Evolutionary conservation across 2,888 invertebrate genomes (phyloP).

Genomic region (Epinotia nisella): DNA sequence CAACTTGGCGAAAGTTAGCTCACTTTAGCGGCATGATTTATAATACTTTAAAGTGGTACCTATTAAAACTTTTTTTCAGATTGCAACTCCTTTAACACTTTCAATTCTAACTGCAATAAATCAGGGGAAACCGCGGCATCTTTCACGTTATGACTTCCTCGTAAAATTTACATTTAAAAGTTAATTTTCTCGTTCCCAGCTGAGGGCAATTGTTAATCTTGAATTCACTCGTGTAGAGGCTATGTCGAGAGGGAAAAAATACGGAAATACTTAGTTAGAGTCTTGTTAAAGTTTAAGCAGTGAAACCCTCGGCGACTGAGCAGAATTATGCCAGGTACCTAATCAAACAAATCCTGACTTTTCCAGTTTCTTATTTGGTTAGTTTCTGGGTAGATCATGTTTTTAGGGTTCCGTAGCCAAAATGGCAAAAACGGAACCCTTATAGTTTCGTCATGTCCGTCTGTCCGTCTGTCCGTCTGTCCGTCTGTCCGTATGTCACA

Average conservation of each 20-base stretch:
- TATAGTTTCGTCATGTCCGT: too few species aligned
- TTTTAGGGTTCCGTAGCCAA: too few species aligned
- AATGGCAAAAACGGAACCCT: too few species aligned
- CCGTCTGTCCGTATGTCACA: too few species aligned
- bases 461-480: too few species aligned
- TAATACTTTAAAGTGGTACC: slow-evolving; percentile 82
- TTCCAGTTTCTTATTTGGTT: too few species aligned
- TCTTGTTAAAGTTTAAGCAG: slow-evolving; percentile 50
- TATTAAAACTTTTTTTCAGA: slow-evolving; percentile 84
- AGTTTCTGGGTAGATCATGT: too few species aligned
- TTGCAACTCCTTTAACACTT: slow-evolving; percentile 84
- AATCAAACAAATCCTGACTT: too few species aligned
- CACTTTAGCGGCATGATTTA: slow-evolving; percentile 78
- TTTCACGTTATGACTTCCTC: slow-evolving; percentile 83
- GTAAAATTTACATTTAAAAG: slow-evolving; percentile 84
- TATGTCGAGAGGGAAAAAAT: slow-evolving; percentile 61
- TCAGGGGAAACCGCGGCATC: slow-evolving; percentile 82
- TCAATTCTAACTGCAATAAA: slow-evolving; percentile 82
- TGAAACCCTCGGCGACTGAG: background rate
- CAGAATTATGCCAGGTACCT: background rate
- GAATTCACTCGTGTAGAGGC: slow-evolving; percentile 65
- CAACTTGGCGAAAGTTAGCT: slow-evolving; percentile 75
- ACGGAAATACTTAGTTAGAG: slow-evolving; percentile 58
- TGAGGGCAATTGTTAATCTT: slow-evolving; percentile 81
- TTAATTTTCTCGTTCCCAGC: slow-evolving; percentile 79